Base-by-base conservation (phyloP, 2,888 invertebrate species). In the Ypsolopha sequella region DNA sequence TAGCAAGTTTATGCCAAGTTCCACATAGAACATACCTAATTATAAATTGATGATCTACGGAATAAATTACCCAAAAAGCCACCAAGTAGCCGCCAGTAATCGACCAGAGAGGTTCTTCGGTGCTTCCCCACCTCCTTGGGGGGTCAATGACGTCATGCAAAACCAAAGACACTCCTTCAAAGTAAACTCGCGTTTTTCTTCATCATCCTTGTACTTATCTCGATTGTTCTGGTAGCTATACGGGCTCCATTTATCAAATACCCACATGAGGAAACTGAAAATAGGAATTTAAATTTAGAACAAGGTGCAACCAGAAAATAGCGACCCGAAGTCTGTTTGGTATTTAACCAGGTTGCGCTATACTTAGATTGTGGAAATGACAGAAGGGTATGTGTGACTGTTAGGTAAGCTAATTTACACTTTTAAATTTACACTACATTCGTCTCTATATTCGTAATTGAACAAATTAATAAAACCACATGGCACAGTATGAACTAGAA, bases 141-240 rank as follows among this genome's bases (percentile, higher is more conserved):
- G 99, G 0, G 98, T 99, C 13, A 99, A 80, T 38, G 98, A 98
- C 41, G 98, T 98, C 97, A 99, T 97, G 68, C 98, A 98, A 75
- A 99, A 99, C 98, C 98, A 99, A 0, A 99, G 88, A 67, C 98
- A 98, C 77, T 99, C 99, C 72, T 97, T 98, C 38, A 99, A 79
- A 45, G 94, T 96, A 68, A 99, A 99, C 69, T 97, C 95, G 4
- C 98, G 88, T 68, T 97, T 97, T 66, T 97, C 97, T 60, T 96
- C 95, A 60, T 97, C 96, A 53, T 96, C 93, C 68, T 93, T 94
- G 70, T 97, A 97, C 68, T 95, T 96, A 54, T 96, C 95, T 7
- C 95, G 88, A 71, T 97, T 97, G 70, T 98, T 98, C 66, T 94
- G 97, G 70, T 96, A 98, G 64, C 98, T 98, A 81, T 97, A 98